These are phyloP conservation scores for Plotosus lineatus DNA, from an alignment of 2,113 vertebrate species.

Conservation along the genomic window DNA sequence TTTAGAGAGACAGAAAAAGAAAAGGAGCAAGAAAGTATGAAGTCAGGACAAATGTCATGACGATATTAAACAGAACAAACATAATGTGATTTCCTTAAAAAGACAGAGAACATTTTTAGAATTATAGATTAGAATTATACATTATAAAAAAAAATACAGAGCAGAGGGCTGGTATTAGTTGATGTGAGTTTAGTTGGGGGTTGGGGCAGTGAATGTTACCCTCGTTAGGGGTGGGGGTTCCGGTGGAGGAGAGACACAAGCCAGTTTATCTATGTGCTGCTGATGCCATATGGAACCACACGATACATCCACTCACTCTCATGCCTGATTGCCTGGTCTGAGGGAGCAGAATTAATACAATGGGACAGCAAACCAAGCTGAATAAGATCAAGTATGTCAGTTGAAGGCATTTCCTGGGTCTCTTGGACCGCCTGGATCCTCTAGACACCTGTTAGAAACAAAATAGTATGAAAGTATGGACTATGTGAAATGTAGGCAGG, in stretches of 20 bases:
- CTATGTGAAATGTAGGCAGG: background rate
- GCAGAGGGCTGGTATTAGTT: constrained; percentile 37
- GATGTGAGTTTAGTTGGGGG: constrained; percentile 36
- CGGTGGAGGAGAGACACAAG: constrained; percentile 41
- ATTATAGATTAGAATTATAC: background rate
- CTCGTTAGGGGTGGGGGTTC: constrained; percentile 50
- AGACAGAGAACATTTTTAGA: background rate
- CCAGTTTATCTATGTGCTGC: constrained; percentile 41
- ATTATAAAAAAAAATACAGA: constrained; percentile 18
- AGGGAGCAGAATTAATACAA: constrained; percentile 49
- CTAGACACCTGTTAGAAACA: constrained; percentile 22
- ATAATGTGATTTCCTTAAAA: background rate
- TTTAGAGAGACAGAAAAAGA: constrained; percentile 33
- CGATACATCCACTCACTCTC: constrained; percentile 40
- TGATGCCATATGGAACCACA: constrained; percentile 56
- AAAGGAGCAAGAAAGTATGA: constrained; percentile 31
- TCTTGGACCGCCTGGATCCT: background rate
- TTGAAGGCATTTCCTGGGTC: constrained; percentile 17
- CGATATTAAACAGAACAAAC: constrained; percentile 20
- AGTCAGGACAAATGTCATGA: background rate
- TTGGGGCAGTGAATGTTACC: constrained; percentile 34
- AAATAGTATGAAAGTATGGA: constrained; percentile 7
- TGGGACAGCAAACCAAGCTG: constrained; percentile 14
- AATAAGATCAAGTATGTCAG: constrained; percentile 5
- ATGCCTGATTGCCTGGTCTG: constrained; percentile 41